Evolutionary conservation across 2,797 vertebrate species (phyloP).

Genomic region (Typhlichthys eigenmanni): DNA sequence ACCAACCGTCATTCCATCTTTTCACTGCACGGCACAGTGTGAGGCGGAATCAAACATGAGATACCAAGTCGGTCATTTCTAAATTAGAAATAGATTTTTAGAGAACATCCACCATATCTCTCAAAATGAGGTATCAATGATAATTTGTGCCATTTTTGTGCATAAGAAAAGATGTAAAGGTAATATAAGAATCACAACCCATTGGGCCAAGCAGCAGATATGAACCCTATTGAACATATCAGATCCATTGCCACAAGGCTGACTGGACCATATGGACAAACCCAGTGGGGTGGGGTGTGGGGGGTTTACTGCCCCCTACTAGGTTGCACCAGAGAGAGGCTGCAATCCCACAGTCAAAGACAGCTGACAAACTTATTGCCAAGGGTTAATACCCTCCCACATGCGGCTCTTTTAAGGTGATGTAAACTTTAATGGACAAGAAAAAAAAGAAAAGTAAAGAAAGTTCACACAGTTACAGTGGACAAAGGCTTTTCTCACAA

Average conservation of each 20-base stretch:
- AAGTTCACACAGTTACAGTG: conserved; percentile 59
- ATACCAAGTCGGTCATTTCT: conserved; percentile 45
- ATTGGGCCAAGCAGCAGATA: conserved; percentile 82
- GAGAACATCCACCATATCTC: conserved; percentile 39
- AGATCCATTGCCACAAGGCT: conserved; percentile 67
- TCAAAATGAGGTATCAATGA: conserved; percentile 33
- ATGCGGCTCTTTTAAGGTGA: conserved; percentile 53
- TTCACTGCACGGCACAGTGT: conserved; percentile 77
- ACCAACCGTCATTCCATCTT: conserved; percentile 81
- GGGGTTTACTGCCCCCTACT: conserved; percentile 51
- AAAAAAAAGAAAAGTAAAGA: conserved; percentile 25
- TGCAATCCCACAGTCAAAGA: conserved; percentile 88
- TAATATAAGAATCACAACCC: conserved; percentile 74
- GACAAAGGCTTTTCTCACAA: conserved; percentile 61
- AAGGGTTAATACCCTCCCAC: conserved; percentile 66
- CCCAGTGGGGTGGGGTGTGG: conserved; percentile 60
- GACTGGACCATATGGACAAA: conserved; percentile 70
- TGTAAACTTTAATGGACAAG: conserved; percentile 55
- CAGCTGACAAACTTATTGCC: conserved; percentile 80
- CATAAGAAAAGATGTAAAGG: conserved; percentile 85
- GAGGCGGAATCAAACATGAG: conserved; percentile 60
- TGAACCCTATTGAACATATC: conserved; percentile 88
- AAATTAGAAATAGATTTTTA: conserved; percentile 55
- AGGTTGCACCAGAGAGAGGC: conserved; percentile 81
- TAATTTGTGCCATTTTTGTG: conserved; percentile 71